These are phyloP conservation scores for Benitochromis conjunctus DNA, from an alignment of 2,113 vertebrate genomes.

Conservation along the genomic window DNA sequence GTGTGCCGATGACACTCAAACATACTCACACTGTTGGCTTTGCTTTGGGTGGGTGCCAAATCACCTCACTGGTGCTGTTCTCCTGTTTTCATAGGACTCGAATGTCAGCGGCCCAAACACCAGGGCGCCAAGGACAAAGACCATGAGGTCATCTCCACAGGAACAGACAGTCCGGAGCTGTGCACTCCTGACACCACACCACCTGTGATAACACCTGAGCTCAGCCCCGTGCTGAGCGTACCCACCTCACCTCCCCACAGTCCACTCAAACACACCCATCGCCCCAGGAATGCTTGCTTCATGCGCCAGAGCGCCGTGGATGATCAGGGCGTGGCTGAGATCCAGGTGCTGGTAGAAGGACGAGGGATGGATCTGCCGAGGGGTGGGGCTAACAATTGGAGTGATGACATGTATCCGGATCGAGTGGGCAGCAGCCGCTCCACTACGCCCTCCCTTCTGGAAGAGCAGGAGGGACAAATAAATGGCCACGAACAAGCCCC, in stretches of 20 bases:
- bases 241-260: conserved; percentile 82
- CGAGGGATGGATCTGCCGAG: conserved; percentile 66
- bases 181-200: conserved; percentile 94
- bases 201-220: conserved; percentile 86
- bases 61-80: conserved; percentile 24
- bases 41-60: conserved; percentile 7
- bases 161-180: conserved; percentile 92
- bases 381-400: conserved; percentile 83
- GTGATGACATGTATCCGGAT: conserved; percentile 77
- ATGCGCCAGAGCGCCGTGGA: conserved; percentile 88
- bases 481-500: conserved; percentile 82
- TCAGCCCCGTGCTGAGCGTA: conserved; percentile 88
- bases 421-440: conserved; percentile 75
- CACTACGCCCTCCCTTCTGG: conserved; percentile 70
- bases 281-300: conserved; percentile 86
- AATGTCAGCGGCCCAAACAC: conserved; percentile 88
- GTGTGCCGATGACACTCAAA: conserved; percentile 9
- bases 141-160: conserved; percentile 88
- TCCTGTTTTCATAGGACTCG: conserved; percentile 78
- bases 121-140: conserved; percentile 86
- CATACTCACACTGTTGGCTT: neutral
- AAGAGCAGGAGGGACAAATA: conserved; percentile 83
- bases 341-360: conserved; percentile 93
- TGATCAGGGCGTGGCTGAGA: conserved; percentile 85
- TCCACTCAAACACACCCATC: conserved; percentile 70